A percentile compares a stretch with the other conserved stretches of the same genome.
These are phyloP conservation scores for Spinus olivaceus DNA, from an alignment of 2,797 vertebrate genomes.

Conservation along the genomic window DNA sequence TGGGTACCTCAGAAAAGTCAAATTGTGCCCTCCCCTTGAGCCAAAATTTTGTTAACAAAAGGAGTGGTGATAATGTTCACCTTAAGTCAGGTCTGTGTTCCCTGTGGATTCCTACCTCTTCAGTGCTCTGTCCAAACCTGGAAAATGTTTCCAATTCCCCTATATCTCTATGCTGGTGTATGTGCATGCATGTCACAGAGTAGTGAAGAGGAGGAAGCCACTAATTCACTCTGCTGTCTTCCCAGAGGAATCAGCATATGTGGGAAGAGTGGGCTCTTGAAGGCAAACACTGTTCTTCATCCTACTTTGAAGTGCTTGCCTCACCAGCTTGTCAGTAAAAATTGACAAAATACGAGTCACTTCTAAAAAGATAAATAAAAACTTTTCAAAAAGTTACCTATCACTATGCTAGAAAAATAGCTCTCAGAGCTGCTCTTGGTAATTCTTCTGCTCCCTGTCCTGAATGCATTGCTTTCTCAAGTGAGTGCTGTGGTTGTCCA, in stretches of 20 bases:
- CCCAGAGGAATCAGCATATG: background rate
- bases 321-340: conserved; percentile 28
- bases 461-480: conserved; percentile 11
- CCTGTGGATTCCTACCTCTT: background rate
- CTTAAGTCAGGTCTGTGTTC: background rate
- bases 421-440: background rate
- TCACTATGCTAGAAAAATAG: background rate
- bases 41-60: background rate
- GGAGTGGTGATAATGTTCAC: background rate
- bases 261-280: background rate
- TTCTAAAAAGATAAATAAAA: conserved; percentile 26
- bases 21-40: background rate
- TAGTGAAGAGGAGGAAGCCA: background rate
- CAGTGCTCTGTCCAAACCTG: background rate
- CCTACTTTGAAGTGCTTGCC: conserved; percentile 36
- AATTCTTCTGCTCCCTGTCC: conserved; percentile 10
- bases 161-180: background rate
- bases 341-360: background rate
- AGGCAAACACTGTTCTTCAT: background rate
- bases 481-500: conserved; percentile 23
- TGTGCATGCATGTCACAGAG: background rate
- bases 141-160: background rate
- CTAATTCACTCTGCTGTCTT: background rate
- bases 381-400: conserved; percentile 12
- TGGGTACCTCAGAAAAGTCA: background rate